Conservation (phyloP, 37 sponge, comb jelly and placozoan genomes). For the Agelas oroides region DNA sequence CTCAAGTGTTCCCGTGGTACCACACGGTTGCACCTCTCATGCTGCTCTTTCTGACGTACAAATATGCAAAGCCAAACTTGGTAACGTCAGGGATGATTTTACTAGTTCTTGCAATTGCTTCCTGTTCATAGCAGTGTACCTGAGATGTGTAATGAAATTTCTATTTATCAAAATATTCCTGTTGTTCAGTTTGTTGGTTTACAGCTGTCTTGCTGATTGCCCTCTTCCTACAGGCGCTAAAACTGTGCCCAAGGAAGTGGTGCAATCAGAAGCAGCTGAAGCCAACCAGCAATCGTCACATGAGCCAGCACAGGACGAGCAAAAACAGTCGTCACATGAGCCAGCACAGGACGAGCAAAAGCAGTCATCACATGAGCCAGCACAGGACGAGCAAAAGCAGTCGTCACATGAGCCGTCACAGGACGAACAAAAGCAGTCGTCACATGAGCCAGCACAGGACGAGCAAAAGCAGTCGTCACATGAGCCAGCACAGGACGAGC, state of each 20-base stretch:
- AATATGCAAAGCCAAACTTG: slow-evolving; percentile 46
- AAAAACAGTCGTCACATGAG: not conserved
- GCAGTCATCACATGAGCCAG: not conserved
- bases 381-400: not conserved
- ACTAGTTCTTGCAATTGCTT: slow-evolving; percentile 3
- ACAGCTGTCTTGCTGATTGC: not conserved
- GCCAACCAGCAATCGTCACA: not conserved
- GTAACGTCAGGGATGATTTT: slow-evolving; percentile 26
- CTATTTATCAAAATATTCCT: too few relatives aligned
- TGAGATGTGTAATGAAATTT: too few relatives aligned
- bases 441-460: not conserved
- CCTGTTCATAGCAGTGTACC: too few relatives aligned
- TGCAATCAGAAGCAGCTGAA: slow-evolving; percentile 1
- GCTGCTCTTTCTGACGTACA: slow-evolving; percentile 19
- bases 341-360: not conserved
- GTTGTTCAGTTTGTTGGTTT: not conserved
- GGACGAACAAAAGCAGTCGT: not conserved
- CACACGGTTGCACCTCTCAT: slow-evolving; percentile 42
- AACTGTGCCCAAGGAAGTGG: not conserved
- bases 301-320: not conserved
- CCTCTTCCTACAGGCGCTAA: slow-evolving; percentile 23
- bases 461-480: not conserved
- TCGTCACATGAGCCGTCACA: not conserved
- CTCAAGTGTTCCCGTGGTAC: slow-evolving; percentile 58
- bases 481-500: not conserved